phyloP scores from a whole-genome alignment of 2,797 vertebrate genomes.

The Margarornis squamiger region DNA sequence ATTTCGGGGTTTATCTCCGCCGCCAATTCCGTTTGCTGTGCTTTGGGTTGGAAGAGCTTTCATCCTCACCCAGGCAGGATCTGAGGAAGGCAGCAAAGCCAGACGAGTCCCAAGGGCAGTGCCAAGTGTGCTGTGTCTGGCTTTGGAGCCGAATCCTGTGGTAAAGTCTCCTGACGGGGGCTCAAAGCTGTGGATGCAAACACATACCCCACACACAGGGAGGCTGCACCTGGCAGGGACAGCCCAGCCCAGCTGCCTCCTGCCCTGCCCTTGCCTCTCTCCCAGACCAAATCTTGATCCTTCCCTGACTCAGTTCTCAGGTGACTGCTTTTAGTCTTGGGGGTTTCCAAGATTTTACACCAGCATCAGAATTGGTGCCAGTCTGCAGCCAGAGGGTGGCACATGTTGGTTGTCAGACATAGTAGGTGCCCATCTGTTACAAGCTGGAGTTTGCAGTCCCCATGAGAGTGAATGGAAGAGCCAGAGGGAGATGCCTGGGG shows the following conservation, averaged over 20 bases:
- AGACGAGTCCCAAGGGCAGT: neutral
- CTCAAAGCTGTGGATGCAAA: neutral
- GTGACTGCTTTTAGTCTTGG: neutral
- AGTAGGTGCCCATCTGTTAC: neutral
- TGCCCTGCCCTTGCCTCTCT: neutral
- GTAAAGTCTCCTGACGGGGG: neutral
- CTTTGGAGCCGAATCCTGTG: neutral
- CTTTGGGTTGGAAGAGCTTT: neutral
- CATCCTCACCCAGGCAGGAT: constrained; percentile 1
- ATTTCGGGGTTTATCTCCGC: neutral
- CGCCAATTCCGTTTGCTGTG: fast-evolving
- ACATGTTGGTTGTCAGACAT: fast-evolving
- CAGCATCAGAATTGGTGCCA: neutral
- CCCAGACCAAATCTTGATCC: neutral
- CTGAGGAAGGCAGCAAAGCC: neutral
- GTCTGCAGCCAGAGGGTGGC: neutral
- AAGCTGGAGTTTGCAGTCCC: neutral
- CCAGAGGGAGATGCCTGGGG: neutral
- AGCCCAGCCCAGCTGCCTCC: neutral
- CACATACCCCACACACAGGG: fast-evolving
- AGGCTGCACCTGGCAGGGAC: neutral
- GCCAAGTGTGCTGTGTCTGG: neutral
- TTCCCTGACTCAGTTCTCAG: neutral
- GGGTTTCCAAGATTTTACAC: neutral
- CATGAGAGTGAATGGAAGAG: neutral